Evolutionary conservation across 2,888 invertebrate genomes (phyloP).

Genomic region (Xanthostigma xanthostigma): DNA sequence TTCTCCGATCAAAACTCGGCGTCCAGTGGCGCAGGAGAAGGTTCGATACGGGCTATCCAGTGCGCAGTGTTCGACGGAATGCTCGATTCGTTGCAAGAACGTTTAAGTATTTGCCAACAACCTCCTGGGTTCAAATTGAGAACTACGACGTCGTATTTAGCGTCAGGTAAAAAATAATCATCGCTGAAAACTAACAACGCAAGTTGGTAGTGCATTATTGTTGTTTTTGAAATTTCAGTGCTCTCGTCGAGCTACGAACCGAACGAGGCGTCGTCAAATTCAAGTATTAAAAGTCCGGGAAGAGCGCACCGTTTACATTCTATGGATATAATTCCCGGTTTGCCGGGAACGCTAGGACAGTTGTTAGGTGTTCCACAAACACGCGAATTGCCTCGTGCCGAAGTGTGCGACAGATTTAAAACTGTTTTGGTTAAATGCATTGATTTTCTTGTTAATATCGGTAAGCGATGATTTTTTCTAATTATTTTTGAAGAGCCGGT

Average conservation of each 20-base stretch:
- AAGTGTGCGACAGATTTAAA: constrained; percentile 38
- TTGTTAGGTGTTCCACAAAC: background rate
- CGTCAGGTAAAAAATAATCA: constrained; percentile 1
- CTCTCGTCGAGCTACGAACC: constrained; percentile 5
- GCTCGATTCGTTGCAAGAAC: constrained; percentile 34
- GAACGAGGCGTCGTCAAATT: background rate
- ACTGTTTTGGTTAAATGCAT: constrained; percentile 34
- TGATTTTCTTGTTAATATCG: constrained; percentile 29
- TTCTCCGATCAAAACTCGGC: constrained; percentile 23
- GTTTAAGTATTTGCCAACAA: constrained; percentile 20
- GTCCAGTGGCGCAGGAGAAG: constrained; percentile 23
- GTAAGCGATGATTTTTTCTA: constrained; percentile 13
- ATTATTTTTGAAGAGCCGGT: constrained; percentile 18
- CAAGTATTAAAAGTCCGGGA: background rate
- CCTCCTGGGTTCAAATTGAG: constrained; percentile 19
- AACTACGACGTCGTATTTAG: constrained; percentile 16
- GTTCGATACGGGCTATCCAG: constrained; percentile 33
- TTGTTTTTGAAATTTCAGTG: constrained; percentile 6
- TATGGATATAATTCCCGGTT: background rate
- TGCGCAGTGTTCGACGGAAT: constrained; percentile 37
- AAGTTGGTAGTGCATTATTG: background rate
- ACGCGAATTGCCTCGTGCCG: constrained; percentile 22
- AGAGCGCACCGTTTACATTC: constrained; percentile 2
- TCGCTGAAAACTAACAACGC: no score
- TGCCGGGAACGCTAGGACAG: background rate